phyloP scores from a whole-genome alignment of 2,797 vertebrate species.

The Enteromius thamalakanensis region DNA sequence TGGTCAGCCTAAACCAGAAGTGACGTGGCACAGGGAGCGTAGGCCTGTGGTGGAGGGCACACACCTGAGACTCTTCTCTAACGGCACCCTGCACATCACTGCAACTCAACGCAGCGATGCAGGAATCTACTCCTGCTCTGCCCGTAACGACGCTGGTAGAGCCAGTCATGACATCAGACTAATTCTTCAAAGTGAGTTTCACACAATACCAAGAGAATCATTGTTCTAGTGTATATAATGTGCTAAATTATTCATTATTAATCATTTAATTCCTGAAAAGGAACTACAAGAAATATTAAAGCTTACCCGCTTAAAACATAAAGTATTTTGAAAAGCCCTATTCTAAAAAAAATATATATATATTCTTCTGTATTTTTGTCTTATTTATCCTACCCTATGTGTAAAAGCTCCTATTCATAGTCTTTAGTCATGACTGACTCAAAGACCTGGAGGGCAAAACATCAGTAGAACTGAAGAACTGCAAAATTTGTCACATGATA shows the following conservation, averaged over 20 bases:
- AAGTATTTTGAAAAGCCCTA: not conserved
- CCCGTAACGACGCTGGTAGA: constrained; percentile 76
- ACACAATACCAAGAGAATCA: not conserved
- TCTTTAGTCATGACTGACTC: no score
- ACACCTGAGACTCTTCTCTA: constrained; percentile 71
- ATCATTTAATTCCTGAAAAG: no score
- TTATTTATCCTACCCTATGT: not conserved
- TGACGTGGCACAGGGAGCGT: constrained; percentile 77
- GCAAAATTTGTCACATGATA: no score
- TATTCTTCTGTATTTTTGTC: no score
- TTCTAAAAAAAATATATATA: not conserved
- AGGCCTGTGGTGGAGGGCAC: constrained; percentile 69
- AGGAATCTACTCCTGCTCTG: constrained; percentile 79
- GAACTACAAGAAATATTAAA: not conserved
- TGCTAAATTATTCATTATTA: not conserved
- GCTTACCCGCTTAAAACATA: not conserved
- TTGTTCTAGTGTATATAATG: not conserved
- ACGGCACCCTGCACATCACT: constrained; percentile 76
- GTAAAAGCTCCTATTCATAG: no score
- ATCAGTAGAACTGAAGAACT: no score
- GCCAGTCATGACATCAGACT: constrained; percentile 79
- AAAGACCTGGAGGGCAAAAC: no score
- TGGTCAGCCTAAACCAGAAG: constrained; percentile 78
- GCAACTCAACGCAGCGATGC: constrained; percentile 76
- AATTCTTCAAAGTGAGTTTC: constrained; percentile 73